Conservation (phyloP, 1,140 invertebrate genomes). For the Formica exsecta region DNA sequence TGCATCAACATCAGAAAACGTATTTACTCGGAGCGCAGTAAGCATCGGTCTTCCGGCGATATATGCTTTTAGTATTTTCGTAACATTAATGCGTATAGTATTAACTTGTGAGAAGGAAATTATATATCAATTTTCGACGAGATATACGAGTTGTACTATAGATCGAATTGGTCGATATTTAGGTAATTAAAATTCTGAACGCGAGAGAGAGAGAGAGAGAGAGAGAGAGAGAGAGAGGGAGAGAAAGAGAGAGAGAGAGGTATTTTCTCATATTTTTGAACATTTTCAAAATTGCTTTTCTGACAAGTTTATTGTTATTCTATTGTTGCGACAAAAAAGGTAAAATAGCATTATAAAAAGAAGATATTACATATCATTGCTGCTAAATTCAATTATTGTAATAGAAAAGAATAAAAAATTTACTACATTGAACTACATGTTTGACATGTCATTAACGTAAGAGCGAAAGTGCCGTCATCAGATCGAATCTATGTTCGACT, state of each 20-base stretch:
- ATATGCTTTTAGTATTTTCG: not conserved
- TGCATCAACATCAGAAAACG: slow-evolving; percentile 51
- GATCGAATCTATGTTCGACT: slow-evolving; percentile 51
- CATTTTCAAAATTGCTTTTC: not conserved
- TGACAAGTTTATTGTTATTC: not conserved
- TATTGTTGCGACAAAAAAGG: not conserved
- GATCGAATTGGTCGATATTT: slow-evolving; percentile 1
- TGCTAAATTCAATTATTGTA: not conserved
- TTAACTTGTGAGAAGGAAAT: not conserved
- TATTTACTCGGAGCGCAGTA: slow-evolving; percentile 46
- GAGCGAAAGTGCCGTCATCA: slow-evolving; percentile 49
- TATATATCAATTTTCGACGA: not conserved
- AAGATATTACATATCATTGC: not conserved
- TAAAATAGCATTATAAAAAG: not conserved
- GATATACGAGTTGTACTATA: not conserved
- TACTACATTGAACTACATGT: no score
- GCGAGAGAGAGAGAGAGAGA: not conserved
- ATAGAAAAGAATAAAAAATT: not conserved
- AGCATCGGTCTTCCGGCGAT: slow-evolving; percentile 13
- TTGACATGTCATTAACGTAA: not conserved
- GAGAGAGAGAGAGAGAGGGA: not conserved
- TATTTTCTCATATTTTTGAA: not conserved
- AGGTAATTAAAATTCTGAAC: slow-evolving; percentile 8
- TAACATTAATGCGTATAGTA: not conserved
- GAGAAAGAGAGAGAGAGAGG: no score